phyloP scores from a whole-genome alignment of 2,888 invertebrate genomes.

The Chrysolina americana region DNA sequence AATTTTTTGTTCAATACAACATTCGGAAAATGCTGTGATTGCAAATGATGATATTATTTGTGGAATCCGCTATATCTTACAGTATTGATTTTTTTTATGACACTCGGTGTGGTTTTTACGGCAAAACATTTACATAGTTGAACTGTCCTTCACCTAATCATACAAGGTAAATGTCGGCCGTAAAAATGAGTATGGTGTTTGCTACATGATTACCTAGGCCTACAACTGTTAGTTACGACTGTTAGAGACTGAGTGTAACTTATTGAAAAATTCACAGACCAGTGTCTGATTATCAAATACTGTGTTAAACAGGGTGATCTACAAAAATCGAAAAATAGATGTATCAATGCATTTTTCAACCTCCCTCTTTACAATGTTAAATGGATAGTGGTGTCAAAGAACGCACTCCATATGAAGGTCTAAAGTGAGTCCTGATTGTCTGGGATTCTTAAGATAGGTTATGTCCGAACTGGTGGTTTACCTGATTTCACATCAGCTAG shows the following conservation, averaged over 20 bases:
- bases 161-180: slow-evolving; percentile 2
- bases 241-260: not conserved
- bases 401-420: too few relatives aligned
- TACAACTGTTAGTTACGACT: not conserved
- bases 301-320: not conserved
- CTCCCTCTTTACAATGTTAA: too few relatives aligned
- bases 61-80: too few relatives aligned
- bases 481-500: too few relatives aligned
- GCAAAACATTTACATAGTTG: not conserved
- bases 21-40: too few relatives aligned
- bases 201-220: not conserved
- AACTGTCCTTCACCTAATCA: slow-evolving; percentile 15
- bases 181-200: slow-evolving; percentile 3
- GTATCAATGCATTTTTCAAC: too few relatives aligned
- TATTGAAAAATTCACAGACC: not conserved
- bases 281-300: not conserved
- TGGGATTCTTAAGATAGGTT: too few relatives aligned
- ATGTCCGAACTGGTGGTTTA: too few relatives aligned
- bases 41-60: too few relatives aligned
- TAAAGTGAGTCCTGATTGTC: too few relatives aligned
- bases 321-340: not conserved
- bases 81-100: not conserved
- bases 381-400: too few relatives aligned
- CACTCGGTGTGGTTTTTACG: not conserved
- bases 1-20: too few relatives aligned